Percentiles rank a stretch among this genome's conserved stretches.
These are phyloP conservation scores for Parauchenoglanis ngamensis DNA, from an alignment of 2,797 vertebrate species.

Conservation along the genomic window DNA sequence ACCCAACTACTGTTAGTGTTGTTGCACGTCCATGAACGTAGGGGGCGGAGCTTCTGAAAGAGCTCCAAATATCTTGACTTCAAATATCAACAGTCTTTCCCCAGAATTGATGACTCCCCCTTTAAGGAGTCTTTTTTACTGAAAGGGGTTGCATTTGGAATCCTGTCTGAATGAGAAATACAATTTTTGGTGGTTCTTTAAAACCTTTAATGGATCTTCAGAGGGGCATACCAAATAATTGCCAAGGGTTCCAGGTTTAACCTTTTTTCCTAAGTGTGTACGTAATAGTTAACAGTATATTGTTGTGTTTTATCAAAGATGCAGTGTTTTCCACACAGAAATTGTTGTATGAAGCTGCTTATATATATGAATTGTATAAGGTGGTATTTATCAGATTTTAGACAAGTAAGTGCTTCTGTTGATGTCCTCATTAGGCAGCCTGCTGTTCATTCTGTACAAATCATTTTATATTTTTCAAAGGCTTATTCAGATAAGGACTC, in stretches of 20 bases:
- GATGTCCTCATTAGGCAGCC: slow-evolving; percentile 78
- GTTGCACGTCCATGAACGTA: too few species aligned
- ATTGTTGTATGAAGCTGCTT: slow-evolving; percentile 78
- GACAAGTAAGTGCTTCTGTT: slow-evolving; percentile 75
- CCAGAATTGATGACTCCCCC: too few species aligned
- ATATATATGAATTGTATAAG: slow-evolving; percentile 76
- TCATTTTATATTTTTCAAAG: slow-evolving; percentile 62
- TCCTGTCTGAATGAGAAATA: background rate
- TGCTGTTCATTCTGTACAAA: slow-evolving; percentile 75
- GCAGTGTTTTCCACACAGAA: slow-evolving; percentile 68
- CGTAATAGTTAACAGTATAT: too few species aligned
- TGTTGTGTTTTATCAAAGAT: slow-evolving; percentile 3
- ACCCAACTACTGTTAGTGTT: too few species aligned
- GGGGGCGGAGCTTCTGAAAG: too few species aligned
- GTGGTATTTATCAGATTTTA: slow-evolving; percentile 80
- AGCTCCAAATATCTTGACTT: too few species aligned
- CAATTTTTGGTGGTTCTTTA: background rate
- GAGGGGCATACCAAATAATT: background rate
- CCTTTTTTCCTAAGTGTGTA: background rate
- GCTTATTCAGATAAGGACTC: slow-evolving; percentile 21
- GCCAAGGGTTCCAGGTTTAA: background rate
- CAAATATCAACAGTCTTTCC: too few species aligned
- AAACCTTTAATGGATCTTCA: background rate
- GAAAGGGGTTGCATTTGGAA: background rate
- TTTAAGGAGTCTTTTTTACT: background rate